Conservation (phyloP, 2,113 vertebrate genomes). For the Dinomys branickii region DNA sequence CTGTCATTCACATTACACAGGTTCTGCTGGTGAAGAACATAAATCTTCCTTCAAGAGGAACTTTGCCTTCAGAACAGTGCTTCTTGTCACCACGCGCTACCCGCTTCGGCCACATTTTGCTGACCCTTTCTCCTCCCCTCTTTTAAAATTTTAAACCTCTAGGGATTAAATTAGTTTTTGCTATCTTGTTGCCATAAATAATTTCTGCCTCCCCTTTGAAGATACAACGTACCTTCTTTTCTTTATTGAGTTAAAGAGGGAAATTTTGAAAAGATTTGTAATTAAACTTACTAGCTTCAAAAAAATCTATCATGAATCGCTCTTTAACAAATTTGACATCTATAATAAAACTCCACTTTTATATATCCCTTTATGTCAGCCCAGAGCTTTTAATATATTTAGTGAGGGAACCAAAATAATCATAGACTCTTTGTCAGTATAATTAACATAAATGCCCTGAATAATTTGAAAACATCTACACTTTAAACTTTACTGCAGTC, state of each 20-base stretch:
- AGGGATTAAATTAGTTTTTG: conserved; percentile 59
- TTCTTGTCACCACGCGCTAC: conserved; percentile 62
- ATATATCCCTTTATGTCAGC: conserved; percentile 56
- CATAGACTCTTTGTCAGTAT: conserved; percentile 65
- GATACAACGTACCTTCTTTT: conserved; percentile 58
- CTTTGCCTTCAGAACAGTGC: conserved; percentile 69
- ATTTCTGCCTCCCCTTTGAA: conserved; percentile 36
- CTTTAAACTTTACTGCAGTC: conserved; percentile 29
- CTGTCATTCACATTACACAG: conserved; percentile 75
- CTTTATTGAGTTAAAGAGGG: conserved; percentile 49
- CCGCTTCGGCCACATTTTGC: conserved; percentile 5
- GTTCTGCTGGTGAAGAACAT: conserved; percentile 74
- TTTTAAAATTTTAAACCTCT: conserved; percentile 48
- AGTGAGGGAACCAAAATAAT: conserved; percentile 73
- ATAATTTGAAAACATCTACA: conserved; percentile 66
- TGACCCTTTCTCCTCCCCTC: not conserved
- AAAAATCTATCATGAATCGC: conserved; percentile 65
- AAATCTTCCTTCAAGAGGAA: conserved; percentile 85
- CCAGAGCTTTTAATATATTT: conserved; percentile 73
- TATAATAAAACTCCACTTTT: conserved; percentile 72
- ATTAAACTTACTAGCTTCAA: conserved; percentile 71
- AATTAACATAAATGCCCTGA: conserved; percentile 70
- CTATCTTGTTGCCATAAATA: conserved; percentile 49
- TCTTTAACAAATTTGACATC: conserved; percentile 69
- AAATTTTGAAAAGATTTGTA: conserved; percentile 70